Evolutionary conservation across 1,140 invertebrate species (phyloP), one percentile per base, ranked within the genome.

Genomic region (Branchinecta lindahli): DNA sequence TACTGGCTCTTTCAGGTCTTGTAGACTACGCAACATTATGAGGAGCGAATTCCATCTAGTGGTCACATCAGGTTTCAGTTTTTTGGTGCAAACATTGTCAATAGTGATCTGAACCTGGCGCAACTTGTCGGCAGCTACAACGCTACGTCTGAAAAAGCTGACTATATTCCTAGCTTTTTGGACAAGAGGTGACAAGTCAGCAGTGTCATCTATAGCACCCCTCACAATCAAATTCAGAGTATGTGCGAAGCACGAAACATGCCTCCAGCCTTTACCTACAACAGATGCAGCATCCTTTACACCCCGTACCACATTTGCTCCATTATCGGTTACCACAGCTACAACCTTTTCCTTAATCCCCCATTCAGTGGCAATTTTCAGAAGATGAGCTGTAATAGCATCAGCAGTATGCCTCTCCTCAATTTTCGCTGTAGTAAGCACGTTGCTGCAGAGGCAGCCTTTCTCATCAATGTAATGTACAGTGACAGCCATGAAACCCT

Each of bases 21-120:
- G 47, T 52, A 52, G 47, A 52, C 47, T 52, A 52, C 47, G 47
- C 47, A 52, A 52, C 47, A 52, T 52, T 9, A 52, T 52, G 47
- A 52, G 47, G n/a, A 52, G 47, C n/a, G 47, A 52, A 52, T 52
- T 52, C n/a, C 47, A 52, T 52, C 47, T 52, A 52, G 9, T 52
- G 9, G 47, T 52, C 47, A 9, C 47, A 52, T 52, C 47, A 52
- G 47, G 47, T 52, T 52, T 52, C n/a, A 52, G 47, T 52, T 52
- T 52, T 52, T 52, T 52, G 47, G 47, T 52, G 47, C 47, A 52
- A 52, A 52, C n/a, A 52, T 52, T 52, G 47, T 52, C 47, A 52
- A 52, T 52, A 52, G 47, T 52, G 47, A 52, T 52, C n/a, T 52
- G 47, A 52, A 52, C n/a, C 47, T 52, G 47, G 47, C 47, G 47